Base-by-base conservation (phyloP, 92 coral and sea anemone species). In the Umimayanthus kanabou region DNA sequence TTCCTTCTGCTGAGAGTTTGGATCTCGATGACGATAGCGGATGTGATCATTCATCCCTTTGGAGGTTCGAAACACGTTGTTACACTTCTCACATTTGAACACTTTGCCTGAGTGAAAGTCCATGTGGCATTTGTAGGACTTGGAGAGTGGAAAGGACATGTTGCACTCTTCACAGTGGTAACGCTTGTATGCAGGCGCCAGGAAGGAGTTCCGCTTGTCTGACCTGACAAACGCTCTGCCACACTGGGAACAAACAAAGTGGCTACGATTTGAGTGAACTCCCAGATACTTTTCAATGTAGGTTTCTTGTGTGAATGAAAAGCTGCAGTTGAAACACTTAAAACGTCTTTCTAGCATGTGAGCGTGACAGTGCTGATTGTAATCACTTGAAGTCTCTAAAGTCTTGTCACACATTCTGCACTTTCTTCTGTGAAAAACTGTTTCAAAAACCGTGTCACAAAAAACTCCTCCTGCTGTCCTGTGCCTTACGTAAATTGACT, bases 91-190 rank as follows among this genome's bases (percentile, higher is more conserved):
- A 53, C 82, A 79, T 16, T 23, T 49, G n/a, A 79, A 79, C n/a
- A 53, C 42, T 14, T 79, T 79, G 7, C 66, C 82, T 0, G 66
- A 79, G 39, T 79, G 82, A 30, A 79, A 49, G 33, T 79, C 82
- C 82, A 79, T 28, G 42, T 79, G 82, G 42, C 66, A 18, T 39
- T 79, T 79, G 82, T 49, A 79, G 26, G 22, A 9, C 40, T 49
- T 28, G 26, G 66, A 61, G 39, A 26, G 11, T 29, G 66, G 40
- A 79, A 79, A 79, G 0, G 82, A 79, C 69, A 45, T 79, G 65
- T 50, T 79, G n/a, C 82, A 79, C n/a, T 79, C n/a, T 49, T 79
- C 82, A 26, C 82, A 79, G 66, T 79, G 82, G 65, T 45, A 79
- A 5, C 66, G 69, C 23, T 79, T 79, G 82, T 25, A 45, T 13